Conservation (phyloP, 2,797 vertebrate genomes). For the Syndactyla subalaris region DNA sequence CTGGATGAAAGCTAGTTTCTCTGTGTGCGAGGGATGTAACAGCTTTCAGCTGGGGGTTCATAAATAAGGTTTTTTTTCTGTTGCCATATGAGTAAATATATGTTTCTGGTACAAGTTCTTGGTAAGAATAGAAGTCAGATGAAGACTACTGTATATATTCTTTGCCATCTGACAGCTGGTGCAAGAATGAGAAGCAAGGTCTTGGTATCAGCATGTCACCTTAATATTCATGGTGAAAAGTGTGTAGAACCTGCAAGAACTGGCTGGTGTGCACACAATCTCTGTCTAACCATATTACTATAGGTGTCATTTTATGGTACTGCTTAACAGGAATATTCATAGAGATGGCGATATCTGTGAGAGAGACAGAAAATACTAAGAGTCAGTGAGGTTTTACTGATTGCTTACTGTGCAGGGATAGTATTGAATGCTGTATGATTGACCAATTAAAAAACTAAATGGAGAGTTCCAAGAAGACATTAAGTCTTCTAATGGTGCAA, state of each 20-base stretch:
- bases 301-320: background rate
- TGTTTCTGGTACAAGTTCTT: background rate
- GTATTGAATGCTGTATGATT: background rate
- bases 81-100: background rate
- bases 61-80: background rate
- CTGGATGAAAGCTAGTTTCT: background rate
- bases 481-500: background rate
- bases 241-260: background rate
- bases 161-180: background rate
- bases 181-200: background rate
- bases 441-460: background rate
- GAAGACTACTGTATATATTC: background rate
- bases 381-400: background rate
- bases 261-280: background rate
- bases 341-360: background rate
- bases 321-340: constrained; percentile 4
- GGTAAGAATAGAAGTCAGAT: background rate
- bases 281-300: background rate
- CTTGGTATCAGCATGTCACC: background rate
- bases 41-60: background rate
- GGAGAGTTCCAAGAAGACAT: background rate
- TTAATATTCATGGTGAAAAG: background rate
- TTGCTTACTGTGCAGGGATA: background rate
- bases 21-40: background rate
- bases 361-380: background rate